These are phyloP conservation scores for Ommatoiulus sabulosus DNA, from an alignment of 2,888 invertebrate species.

Conservation along the genomic window DNA sequence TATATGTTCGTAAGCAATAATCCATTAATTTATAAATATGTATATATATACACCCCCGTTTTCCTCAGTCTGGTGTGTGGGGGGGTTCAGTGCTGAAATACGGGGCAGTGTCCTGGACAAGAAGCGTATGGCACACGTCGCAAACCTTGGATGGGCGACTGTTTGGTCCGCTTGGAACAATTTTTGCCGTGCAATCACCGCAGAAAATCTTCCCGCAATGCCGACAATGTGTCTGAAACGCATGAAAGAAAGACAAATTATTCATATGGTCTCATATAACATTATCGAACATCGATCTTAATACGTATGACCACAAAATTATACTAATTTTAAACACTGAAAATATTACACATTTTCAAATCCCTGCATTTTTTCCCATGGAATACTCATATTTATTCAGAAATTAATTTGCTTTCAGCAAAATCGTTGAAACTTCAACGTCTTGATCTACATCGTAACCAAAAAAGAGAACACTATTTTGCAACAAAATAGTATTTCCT, in stretches of 20 bases:
- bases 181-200: conserved; percentile 81
- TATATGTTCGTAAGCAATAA: neutral
- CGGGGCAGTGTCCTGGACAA: conserved; percentile 89
- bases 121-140: conserved; percentile 96
- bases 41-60: neutral
- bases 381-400: conserved; percentile 40
- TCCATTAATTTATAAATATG: neutral
- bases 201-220: conserved; percentile 99
- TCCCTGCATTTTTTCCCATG: neutral
- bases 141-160: conserved; percentile 90
- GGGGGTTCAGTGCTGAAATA: conserved; percentile 85
- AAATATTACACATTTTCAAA: too few relatives aligned
- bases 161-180: conserved; percentile 88
- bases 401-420: neutral
- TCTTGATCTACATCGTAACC: neutral
- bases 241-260: conserved; percentile 57
- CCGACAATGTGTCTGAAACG: conserved; percentile 81
- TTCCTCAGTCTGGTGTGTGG: conserved; percentile 65
- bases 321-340: too few relatives aligned
- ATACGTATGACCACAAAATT: neutral
- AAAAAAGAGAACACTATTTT: too few relatives aligned
- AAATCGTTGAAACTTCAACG: neutral
- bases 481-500: neutral
- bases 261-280: neutral
- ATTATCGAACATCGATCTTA: conserved; percentile 2